These are phyloP conservation scores for Cygnus buccinator DNA, from an alignment of 2,113 vertebrate species.

Conservation along the genomic window DNA sequence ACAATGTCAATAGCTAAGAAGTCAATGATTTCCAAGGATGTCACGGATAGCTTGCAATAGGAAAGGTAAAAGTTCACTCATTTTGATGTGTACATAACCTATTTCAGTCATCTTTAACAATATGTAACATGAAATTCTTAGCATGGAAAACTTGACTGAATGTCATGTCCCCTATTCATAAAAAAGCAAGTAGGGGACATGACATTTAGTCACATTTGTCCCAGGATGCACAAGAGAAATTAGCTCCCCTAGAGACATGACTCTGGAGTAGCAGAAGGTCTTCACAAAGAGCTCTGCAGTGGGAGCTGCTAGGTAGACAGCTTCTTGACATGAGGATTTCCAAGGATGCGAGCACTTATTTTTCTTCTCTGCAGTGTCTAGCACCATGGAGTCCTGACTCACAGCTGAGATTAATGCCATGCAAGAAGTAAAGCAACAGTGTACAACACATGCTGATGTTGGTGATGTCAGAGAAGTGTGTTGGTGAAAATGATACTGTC, in stretches of 20 bases:
- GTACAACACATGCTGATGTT: neutral
- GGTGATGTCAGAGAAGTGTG: neutral
- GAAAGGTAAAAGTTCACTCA: constrained; percentile 75
- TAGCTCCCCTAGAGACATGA: neutral
- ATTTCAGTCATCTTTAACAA: constrained; percentile 73
- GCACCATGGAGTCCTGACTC: neutral
- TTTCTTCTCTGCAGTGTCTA: neutral
- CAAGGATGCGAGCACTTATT: neutral
- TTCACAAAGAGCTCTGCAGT: neutral
- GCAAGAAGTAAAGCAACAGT: neutral
- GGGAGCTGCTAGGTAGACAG: neutral
- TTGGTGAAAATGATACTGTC: constrained; percentile 6
- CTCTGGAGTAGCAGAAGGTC: neutral
- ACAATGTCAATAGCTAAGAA: constrained; percentile 66
- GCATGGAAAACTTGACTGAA: constrained; percentile 45
- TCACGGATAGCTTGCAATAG: constrained; percentile 71
- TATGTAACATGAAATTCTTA: constrained; percentile 68
- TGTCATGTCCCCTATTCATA: constrained; percentile 3
- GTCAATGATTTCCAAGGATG: constrained; percentile 79
- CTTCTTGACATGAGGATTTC: neutral
- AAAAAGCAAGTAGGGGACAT: neutral
- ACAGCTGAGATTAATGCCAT: neutral
- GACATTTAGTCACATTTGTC: neutral
- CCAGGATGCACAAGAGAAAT: neutral
- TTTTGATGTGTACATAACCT: constrained; percentile 69